Evolutionary conservation across 2,113 vertebrate species (phyloP).

Genomic region (Ameiurus melas): DNA sequence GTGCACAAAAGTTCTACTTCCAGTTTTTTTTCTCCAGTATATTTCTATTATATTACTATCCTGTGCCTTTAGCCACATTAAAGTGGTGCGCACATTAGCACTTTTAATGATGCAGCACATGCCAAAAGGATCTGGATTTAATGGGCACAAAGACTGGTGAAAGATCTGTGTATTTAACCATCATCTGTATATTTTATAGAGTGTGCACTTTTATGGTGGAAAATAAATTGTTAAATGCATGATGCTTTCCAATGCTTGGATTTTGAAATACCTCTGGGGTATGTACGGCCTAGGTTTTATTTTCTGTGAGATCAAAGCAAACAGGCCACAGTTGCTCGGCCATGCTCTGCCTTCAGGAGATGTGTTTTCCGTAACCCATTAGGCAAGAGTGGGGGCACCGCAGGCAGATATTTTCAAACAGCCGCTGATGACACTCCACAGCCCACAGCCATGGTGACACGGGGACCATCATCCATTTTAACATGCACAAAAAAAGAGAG

Average conservation of each 20-base stretch:
- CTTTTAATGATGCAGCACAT: neutral
- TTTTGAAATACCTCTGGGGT: slow-evolving; percentile 14
- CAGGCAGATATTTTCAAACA: slow-evolving; percentile 39
- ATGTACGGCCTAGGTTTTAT: neutral
- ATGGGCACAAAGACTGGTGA: neutral
- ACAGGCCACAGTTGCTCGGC: slow-evolving; percentile 37
- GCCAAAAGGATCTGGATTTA: slow-evolving; percentile 4
- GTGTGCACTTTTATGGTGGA: neutral
- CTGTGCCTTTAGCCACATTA: neutral
- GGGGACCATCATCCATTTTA: slow-evolving; percentile 44
- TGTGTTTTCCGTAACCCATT: slow-evolving; percentile 55
- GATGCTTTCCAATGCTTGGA: neutral
- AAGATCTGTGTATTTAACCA: neutral
- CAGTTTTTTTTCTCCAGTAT: neutral
- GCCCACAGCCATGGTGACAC: slow-evolving; percentile 19
- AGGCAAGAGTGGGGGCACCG: slow-evolving; percentile 37
- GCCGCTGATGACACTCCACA: slow-evolving; percentile 28
- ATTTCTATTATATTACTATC: neutral
- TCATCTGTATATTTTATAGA: slow-evolving; percentile 4
- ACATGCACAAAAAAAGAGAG: slow-evolving; percentile 40
- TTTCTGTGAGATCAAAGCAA: slow-evolving; percentile 50
- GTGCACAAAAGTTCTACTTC: neutral
- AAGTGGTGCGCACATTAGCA: neutral
- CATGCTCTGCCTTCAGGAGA: slow-evolving; percentile 39
- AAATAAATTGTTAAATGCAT: slow-evolving; percentile 5